Percentiles rank a stretch among this genome's conserved stretches.
phyloP scores from a whole-genome alignment of 2,113 vertebrate genomes.

The Lagenorhynchus albirostris region DNA sequence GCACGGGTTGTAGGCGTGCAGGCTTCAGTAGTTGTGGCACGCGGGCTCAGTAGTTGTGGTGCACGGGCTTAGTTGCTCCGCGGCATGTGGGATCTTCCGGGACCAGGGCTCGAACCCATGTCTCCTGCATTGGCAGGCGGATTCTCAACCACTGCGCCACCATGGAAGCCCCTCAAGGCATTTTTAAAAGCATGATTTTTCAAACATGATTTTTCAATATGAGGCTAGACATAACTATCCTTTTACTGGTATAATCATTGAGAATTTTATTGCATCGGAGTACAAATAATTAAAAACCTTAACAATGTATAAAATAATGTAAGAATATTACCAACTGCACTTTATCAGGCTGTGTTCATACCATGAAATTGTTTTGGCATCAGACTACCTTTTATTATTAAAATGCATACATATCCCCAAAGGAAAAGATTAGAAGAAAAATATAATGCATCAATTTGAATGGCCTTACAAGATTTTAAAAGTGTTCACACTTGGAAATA shows the following conservation, averaged over 20 bases:
- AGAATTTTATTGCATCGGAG: not conserved
- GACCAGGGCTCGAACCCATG: no score
- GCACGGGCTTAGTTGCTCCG: no score
- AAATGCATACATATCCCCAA: not conserved
- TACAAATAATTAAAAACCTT: not conserved
- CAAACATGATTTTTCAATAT: not conserved
- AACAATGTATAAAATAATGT: not conserved
- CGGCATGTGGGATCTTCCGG: no score
- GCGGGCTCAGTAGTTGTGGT: no score
- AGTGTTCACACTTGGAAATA: not conserved
- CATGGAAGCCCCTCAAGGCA: not conserved
- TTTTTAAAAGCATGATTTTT: no score
- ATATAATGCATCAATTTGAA: not conserved
- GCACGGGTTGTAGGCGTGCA: no score
- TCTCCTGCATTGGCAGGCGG: no score
- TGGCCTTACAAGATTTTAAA: slow-evolving; percentile 9
- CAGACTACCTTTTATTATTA: not conserved
- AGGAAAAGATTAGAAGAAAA: not conserved
- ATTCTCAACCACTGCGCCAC: no score
- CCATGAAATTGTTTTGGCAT: not conserved
- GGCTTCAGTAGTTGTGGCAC: no score
- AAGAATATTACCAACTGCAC: not conserved
- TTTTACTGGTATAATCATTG: not conserved
- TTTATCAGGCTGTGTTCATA: not conserved
- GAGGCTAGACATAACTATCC: not conserved